Conservation (phyloP, 2,113 vertebrate species). For the Dunckerocampus dactyliophorus region DNA sequence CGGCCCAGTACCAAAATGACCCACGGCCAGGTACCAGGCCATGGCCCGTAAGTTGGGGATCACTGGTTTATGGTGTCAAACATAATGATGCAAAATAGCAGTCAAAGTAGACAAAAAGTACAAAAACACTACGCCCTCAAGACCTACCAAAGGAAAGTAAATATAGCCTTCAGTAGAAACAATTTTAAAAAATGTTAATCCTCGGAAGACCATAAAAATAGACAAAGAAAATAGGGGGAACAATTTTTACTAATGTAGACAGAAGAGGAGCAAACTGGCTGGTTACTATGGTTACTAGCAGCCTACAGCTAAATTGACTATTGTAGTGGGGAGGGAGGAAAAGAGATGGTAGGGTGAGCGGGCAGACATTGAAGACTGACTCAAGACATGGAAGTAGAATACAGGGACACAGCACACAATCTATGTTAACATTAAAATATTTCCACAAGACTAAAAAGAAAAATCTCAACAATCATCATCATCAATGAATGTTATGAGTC, state of each 20-base stretch:
- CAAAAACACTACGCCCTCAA: too few species aligned
- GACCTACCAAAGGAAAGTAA: too few species aligned
- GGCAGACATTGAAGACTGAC: constrained; percentile 16
- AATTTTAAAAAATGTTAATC: neutral
- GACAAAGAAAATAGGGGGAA: constrained; percentile 1
- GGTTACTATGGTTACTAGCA: constrained; percentile 68
- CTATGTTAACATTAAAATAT: too few species aligned
- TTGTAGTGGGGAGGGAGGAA: constrained; percentile 12
- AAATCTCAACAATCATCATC: too few species aligned
- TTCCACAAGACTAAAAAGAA: too few species aligned
- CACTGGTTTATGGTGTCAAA: neutral
- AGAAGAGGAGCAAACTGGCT: constrained; percentile 36
- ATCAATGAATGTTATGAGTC: too few species aligned
- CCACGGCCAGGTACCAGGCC: too few species aligned
- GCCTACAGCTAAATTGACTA: constrained; percentile 44
- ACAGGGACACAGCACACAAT: constrained; percentile 1
- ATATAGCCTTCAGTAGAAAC: neutral
- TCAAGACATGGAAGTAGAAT: neutral
- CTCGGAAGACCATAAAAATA: neutral
- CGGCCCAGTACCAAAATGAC: too few species aligned
- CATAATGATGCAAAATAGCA: neutral
- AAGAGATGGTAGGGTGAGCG: constrained; percentile 16
- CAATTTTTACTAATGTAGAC: constrained; percentile 14
- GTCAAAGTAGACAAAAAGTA: too few species aligned
- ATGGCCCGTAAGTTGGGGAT: too few species aligned